phyloP scores from a whole-genome alignment of 2,113 vertebrate species.

The Pterocles burchelli region DNA sequence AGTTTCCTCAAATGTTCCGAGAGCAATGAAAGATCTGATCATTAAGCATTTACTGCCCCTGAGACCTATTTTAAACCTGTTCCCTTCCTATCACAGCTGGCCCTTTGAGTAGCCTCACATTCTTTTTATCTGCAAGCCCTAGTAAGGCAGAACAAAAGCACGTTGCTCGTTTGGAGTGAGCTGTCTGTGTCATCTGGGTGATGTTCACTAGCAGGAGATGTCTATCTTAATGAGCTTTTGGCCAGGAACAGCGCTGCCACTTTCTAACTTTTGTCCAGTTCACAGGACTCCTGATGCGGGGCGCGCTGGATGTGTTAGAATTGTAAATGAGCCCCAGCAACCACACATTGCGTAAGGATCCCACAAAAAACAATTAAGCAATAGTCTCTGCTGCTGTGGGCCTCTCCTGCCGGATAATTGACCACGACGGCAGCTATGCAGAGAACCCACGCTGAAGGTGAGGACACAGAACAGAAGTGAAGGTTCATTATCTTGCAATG shows the following conservation, averaged over 20 bases:
- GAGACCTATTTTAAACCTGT: conserved; percentile 71
- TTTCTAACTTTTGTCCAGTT: conserved; percentile 71
- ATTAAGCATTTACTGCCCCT: conserved; percentile 71
- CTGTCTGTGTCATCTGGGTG: conserved; percentile 58
- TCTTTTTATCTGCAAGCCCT: conserved; percentile 65
- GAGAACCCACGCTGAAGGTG: conserved; percentile 19
- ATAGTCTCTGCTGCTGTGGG: background rate
- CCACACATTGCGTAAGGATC: background rate
- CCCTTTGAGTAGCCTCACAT: conserved; percentile 56
- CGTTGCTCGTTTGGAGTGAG: conserved; percentile 46
- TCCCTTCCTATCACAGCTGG: conserved; percentile 67
- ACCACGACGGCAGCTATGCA: conserved; percentile 35
- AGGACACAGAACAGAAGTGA: background rate
- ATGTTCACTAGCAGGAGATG: conserved; percentile 61
- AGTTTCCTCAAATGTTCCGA: conserved; percentile 63
- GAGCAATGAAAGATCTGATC: conserved; percentile 69
- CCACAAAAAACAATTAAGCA: conserved; percentile 44
- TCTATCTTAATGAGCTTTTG: conserved; percentile 69
- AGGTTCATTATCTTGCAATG: conserved; percentile 40
- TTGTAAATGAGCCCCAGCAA: conserved; percentile 69
- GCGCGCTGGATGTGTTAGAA: conserved; percentile 57
- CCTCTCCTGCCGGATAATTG: conserved; percentile 46
- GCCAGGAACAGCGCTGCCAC: conserved; percentile 42
- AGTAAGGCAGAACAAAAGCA: conserved; percentile 60
- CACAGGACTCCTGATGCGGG: conserved; percentile 52